Conservation (phyloP, 2,797 vertebrate species). For the Triplophysa bombifrons region DNA sequence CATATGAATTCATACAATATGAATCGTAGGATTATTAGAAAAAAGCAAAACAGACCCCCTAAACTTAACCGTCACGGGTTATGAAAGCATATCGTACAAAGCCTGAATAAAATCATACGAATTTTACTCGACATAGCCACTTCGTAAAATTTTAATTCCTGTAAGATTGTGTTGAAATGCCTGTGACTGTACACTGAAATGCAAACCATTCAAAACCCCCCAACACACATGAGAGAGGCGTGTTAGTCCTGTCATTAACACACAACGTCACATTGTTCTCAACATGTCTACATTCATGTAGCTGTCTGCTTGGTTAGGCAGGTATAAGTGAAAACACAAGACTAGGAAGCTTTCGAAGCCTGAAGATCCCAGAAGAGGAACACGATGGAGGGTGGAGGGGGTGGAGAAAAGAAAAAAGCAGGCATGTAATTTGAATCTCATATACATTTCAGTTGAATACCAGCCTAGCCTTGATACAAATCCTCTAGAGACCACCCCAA, state of each 20-base stretch:
- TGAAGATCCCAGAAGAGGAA: slow-evolving; percentile 69
- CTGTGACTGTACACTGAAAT: too few relatives aligned
- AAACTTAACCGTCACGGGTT: too few relatives aligned
- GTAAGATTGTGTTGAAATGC: too few relatives aligned
- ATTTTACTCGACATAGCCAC: too few relatives aligned
- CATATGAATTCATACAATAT: too few relatives aligned
- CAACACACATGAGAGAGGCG: neutral
- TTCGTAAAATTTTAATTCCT: too few relatives aligned
- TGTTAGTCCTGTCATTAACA: neutral
- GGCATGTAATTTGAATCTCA: slow-evolving; percentile 76
- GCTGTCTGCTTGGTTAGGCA: slow-evolving; percentile 23
- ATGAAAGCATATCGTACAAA: too few relatives aligned
- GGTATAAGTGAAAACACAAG: slow-evolving; percentile 29
- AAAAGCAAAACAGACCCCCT: too few relatives aligned
- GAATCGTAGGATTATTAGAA: too few relatives aligned
- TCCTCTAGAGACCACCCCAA: slow-evolving; percentile 69
- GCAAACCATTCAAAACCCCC: neutral
- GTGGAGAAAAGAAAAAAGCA: slow-evolving; percentile 61
- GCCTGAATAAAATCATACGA: too few relatives aligned
- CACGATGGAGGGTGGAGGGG: slow-evolving; percentile 50
- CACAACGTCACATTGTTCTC: slow-evolving; percentile 15
- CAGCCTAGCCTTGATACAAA: slow-evolving; percentile 75
- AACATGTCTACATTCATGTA: neutral
- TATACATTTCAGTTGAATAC: slow-evolving; percentile 84
- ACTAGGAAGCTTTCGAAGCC: slow-evolving; percentile 53